These are phyloP conservation scores for Apis cerana DNA, from an alignment of 1,140 invertebrate genomes.

Conservation along the genomic window DNA sequence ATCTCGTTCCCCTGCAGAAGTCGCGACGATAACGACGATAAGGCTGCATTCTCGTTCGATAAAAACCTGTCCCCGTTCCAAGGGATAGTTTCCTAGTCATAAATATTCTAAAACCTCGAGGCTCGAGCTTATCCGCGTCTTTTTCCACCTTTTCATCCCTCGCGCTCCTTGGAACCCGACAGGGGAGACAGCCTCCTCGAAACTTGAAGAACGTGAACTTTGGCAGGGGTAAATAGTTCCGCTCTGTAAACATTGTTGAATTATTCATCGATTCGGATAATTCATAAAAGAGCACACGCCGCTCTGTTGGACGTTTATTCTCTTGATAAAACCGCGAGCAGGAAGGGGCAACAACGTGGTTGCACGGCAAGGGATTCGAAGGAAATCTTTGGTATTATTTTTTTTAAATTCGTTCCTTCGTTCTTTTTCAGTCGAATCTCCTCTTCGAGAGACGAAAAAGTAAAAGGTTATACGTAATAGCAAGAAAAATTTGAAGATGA, in stretches of 20 bases:
- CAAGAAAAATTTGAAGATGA: too few relatives aligned
- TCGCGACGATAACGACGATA: not conserved
- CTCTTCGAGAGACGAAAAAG: too few relatives aligned
- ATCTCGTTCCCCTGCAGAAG: slow-evolving; percentile 2
- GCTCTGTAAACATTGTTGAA: slow-evolving; percentile 64
- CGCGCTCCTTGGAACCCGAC: slow-evolving; percentile 13
- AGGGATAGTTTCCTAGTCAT: slow-evolving; percentile 54
- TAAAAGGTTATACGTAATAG: too few relatives aligned
- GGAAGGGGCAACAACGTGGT: not conserved
- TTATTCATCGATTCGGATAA: slow-evolving; percentile 66
- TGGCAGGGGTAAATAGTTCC: slow-evolving; percentile 47
- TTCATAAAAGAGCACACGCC: slow-evolving; percentile 54
- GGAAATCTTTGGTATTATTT: not conserved
- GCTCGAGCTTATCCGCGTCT: slow-evolving; percentile 10
- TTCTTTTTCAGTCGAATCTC: too few relatives aligned
- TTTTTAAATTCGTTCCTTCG: too few relatives aligned
- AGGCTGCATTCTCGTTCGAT: not conserved
- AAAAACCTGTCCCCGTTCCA: not conserved
- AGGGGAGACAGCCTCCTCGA: slow-evolving; percentile 23
- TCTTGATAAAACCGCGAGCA: not conserved
- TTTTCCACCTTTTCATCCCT: slow-evolving; percentile 58
- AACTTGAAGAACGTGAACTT: slow-evolving; percentile 44
- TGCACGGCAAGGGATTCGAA: not conserved
- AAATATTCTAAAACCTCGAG: slow-evolving; percentile 64
- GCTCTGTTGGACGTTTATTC: not conserved